Evolutionary conservation across 2,888 invertebrate species (phyloP), one percentile per base, ranked within the genome.

Genomic region (Oasisia sp.): DNA sequence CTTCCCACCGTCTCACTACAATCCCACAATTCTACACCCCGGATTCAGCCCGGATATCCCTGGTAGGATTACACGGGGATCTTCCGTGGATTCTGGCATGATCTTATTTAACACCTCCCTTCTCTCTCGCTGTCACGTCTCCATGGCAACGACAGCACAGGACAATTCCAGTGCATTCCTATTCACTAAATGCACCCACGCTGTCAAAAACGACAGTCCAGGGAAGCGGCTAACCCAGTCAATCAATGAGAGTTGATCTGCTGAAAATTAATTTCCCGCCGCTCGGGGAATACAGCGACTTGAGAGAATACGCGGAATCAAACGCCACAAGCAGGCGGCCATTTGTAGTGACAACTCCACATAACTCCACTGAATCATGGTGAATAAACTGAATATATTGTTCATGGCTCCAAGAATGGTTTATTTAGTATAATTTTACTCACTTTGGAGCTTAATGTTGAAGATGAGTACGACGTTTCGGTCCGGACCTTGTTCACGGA

Each of bases 151-250:
- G 27, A 38, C 4, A 38, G 27, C 74, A 19, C 74, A 27, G 74
- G 74, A 74, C 74, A 74, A 74, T 74, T 74, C 19, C 19, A 27
- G 27, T 74, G 74, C 74, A 74, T 74, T 74, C 19, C 74, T 74
- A 74, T 74, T 74, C 74, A n/a, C 74, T 74, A 74, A 74, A 74
- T 74, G 74, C 74, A 74, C 74, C 74, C 74, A 74, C n/a, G 74
- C 74, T 74, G 74, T 74, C 74, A 74, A 74, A 74, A 74, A 74
- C 27, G 27, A 74, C 74, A 74, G 74, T 19, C 74, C 14, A 74
- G 74, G 74, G 74, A 74, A 5, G 14, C 74, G 38, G n/a, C 74
- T 74, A 74, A 74, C 74, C n/a, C n/a, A 27, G 74, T 74, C 27
- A 74, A 74, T 74, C 74, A 74, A 74, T 74, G 74, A 74, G 19